These are phyloP conservation scores for Zaprionus capensis DNA, from an alignment of 1,140 invertebrate genomes.

Conservation along the genomic window DNA sequence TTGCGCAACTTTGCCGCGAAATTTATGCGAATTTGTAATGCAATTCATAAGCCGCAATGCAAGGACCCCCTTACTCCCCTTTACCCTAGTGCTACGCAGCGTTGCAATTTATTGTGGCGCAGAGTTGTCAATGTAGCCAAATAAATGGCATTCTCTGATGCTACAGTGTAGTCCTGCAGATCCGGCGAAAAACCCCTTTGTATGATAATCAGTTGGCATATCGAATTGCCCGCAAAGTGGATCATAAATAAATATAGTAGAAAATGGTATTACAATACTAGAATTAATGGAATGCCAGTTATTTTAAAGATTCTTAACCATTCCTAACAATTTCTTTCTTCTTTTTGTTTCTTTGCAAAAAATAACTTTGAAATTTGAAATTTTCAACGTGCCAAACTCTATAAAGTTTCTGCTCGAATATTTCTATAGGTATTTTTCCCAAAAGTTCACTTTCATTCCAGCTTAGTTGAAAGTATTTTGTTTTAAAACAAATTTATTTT, in stretches of 20 bases:
- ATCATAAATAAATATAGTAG: background rate
- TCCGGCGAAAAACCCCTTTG: constrained; percentile 47
- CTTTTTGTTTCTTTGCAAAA: background rate
- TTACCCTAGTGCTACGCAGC: background rate
- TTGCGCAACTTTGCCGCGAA: constrained; percentile 68
- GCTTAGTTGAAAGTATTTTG: constrained; percentile 10
- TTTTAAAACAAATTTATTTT: constrained; percentile 4
- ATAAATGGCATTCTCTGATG: constrained; percentile 37
- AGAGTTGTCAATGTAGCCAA: constrained; percentile 61
- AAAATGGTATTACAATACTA: background rate
- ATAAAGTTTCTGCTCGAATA: background rate
- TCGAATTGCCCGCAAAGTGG: background rate
- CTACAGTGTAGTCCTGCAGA: constrained; percentile 16
- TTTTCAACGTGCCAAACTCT: constrained; percentile 20
- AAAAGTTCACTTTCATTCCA: constrained; percentile 1
- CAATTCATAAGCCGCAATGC: constrained; percentile 69
- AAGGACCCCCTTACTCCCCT: background rate
- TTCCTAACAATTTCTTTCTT: background rate
- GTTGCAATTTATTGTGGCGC: constrained; percentile 64
- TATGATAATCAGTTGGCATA: constrained; percentile 61
- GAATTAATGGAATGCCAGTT: background rate
- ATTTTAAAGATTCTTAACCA: background rate
- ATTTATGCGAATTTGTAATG: constrained; percentile 78
- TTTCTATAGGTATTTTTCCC: background rate
- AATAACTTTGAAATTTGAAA: background rate